A percentile compares a stretch with the other conserved stretches of the same genome.
phyloP scores from a whole-genome alignment of 2,888 invertebrate species.

The Orthosia gothica region DNA sequence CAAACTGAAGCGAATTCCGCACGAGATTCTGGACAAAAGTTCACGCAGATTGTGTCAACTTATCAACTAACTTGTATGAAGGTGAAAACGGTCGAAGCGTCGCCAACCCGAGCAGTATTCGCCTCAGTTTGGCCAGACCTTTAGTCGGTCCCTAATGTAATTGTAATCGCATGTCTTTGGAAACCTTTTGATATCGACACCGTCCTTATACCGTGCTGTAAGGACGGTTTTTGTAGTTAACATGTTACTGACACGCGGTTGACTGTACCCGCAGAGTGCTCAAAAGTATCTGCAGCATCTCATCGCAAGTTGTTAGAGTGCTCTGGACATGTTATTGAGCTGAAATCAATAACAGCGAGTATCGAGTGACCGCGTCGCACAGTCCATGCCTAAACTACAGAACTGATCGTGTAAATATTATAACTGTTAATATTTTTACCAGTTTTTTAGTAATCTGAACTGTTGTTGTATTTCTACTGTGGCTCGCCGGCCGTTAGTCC shows the following conservation, averaged over 20 bases:
- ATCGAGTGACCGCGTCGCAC: conserved; percentile 34
- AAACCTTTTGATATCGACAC: background rate
- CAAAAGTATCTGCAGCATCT: background rate
- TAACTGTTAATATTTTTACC: conserved; percentile 56
- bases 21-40: background rate
- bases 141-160: background rate
- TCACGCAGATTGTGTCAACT: background rate
- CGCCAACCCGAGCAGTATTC: background rate
- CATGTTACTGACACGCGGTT: background rate
- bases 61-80: background rate
- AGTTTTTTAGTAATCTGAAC: conserved; percentile 58
- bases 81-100: background rate
- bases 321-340: background rate
- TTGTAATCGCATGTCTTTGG: background rate
- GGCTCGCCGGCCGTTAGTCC: conserved; percentile 16
- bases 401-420: conserved; percentile 73
- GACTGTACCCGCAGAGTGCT: background rate
- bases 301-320: background rate
- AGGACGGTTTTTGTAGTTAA: background rate
- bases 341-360: conserved; percentile 24
- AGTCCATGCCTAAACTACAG: conserved; percentile 72
- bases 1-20: background rate
- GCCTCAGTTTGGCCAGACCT: background rate
- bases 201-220: background rate
- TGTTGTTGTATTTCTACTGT: conserved; percentile 39